A percentile compares a stretch with the other conserved stretches of the same genome.
Conservation (phyloP, 2,113 vertebrate genomes). For the Tinamus guttatus region DNA sequence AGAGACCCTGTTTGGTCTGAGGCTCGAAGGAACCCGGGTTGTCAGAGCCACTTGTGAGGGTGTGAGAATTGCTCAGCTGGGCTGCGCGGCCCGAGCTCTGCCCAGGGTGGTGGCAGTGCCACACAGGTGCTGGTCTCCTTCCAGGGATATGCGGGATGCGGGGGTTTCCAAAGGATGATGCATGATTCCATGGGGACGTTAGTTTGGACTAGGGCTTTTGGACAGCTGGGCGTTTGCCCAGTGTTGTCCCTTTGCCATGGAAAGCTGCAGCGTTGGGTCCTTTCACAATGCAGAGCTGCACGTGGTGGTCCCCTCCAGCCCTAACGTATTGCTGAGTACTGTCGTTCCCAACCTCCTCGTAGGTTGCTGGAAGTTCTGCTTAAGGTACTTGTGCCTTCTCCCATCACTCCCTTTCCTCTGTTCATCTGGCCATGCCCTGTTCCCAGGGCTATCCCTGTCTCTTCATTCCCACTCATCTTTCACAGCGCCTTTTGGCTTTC, state of each 20-base stretch:
- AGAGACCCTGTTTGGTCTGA: neutral
- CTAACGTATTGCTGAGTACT: neutral
- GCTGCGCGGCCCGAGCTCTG: neutral
- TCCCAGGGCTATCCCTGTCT: neutral
- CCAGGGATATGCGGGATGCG: neutral
- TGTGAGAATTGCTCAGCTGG: rapidly evolving
- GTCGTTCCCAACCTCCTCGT: neutral
- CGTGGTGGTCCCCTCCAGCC: neutral
- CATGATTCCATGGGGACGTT: rapidly evolving
- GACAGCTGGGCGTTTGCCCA: rapidly evolving
- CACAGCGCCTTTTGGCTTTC: neutral
- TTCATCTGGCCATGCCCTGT: rapidly evolving
- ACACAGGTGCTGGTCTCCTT: rapidly evolving
- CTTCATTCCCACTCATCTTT: neutral
- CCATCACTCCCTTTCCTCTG: neutral
- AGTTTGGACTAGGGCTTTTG: neutral
- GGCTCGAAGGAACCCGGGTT: neutral
- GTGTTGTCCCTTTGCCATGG: neutral
- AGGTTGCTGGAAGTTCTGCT: neutral
- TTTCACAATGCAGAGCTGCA: rapidly evolving
- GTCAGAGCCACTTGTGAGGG: neutral
- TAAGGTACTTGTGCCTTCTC: neutral
- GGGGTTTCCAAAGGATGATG: neutral
- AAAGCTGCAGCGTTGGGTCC: neutral
- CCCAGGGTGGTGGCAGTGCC: neutral